Percentiles rank a stretch among this genome's conserved stretches.
Conservation (phyloP, 1,140 invertebrate species). For the Aphaenogaster ashmeadi region DNA sequence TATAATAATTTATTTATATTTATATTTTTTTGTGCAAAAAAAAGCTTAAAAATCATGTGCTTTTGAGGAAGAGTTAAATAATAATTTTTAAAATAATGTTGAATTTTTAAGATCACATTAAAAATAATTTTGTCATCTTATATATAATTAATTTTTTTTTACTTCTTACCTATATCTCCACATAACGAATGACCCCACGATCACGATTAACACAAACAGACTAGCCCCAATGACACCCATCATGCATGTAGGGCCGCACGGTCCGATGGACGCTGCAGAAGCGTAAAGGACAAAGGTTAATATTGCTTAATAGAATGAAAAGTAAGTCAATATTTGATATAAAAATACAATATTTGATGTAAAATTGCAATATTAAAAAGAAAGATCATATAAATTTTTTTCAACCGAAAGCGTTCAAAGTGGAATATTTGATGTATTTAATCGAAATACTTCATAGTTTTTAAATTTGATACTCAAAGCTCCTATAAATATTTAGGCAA, state of each 20-base stretch:
- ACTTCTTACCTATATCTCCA: conserved; percentile 82
- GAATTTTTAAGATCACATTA: not conserved
- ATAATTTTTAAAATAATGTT: conserved; percentile 17
- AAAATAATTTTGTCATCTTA: not conserved
- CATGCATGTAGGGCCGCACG: conserved; percentile 83
- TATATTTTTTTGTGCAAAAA: not conserved
- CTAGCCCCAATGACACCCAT: conserved; percentile 81
- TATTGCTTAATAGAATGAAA: not conserved
- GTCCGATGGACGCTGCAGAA: conserved; percentile 71
- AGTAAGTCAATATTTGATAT: not conserved
- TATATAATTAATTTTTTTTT: conserved; percentile 11
- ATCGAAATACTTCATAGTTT: not conserved
- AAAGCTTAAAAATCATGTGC: not conserved
- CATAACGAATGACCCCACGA: conserved; percentile 79
- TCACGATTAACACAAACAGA: conserved; percentile 81
- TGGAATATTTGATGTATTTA: not conserved
- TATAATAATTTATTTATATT: not conserved
- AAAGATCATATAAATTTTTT: not conserved
- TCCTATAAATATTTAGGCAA: not conserved
- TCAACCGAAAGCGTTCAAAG: not conserved
- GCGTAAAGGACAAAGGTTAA: conserved; percentile 5
- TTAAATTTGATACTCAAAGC: not conserved
- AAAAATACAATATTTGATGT: conserved; percentile 5
- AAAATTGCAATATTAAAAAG: conserved; percentile 1
- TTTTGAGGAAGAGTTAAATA: not conserved